Conservation (phyloP, 2,113 vertebrate genomes). For the Mungos mungo region DNA sequence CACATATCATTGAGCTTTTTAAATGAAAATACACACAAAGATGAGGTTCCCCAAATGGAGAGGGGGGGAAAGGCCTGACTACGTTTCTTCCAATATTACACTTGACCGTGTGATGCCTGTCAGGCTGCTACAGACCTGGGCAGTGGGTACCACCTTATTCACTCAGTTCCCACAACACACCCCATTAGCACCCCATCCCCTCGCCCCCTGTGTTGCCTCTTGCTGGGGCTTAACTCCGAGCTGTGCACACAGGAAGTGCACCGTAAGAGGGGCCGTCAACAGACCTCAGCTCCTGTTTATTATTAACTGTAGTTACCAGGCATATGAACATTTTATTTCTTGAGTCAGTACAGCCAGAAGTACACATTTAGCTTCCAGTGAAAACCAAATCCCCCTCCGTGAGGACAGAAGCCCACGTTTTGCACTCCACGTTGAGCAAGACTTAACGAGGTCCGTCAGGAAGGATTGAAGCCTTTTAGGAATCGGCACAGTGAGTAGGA, state of each 20-base stretch:
- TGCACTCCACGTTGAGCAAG: neutral
- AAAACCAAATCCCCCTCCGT: neutral
- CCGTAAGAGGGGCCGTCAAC: neutral
- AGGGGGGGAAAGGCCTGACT: neutral
- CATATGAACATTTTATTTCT: neutral
- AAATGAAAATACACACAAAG: neutral
- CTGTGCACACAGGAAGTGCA: neutral
- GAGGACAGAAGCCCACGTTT: neutral
- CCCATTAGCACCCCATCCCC: neutral
- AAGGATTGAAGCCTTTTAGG: neutral
- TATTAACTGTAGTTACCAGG: neutral
- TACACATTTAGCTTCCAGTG: neutral
- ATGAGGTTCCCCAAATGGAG: neutral
- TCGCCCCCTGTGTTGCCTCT: neutral
- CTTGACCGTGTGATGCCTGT: neutral
- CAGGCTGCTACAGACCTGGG: too few relatives aligned
- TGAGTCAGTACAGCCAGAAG: neutral
- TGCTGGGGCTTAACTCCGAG: neutral
- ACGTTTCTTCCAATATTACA: neutral
- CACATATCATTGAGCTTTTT: neutral
- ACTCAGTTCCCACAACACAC: neutral
- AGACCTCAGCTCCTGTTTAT: neutral
- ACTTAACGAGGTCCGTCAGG: neutral
- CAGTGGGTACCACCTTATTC: neutral
- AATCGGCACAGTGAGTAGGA: neutral